These are phyloP conservation scores for Adelphocoris suturalis DNA, from an alignment of 2,888 invertebrate genomes.

Conservation along the genomic window DNA sequence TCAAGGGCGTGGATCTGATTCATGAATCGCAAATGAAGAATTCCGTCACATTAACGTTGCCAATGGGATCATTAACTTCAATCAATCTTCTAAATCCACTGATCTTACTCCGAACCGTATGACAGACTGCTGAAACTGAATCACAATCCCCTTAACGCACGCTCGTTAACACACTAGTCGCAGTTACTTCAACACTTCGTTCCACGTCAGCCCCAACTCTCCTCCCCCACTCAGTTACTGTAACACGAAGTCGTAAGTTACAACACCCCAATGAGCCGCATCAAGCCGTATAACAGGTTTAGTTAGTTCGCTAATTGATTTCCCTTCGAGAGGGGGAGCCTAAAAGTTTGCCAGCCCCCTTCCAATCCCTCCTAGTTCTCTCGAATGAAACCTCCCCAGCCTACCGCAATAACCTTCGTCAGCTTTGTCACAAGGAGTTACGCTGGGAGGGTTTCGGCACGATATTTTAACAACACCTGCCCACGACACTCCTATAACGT, in stretches of 20 bases:
- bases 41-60: no score
- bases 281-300: conserved; percentile 57
- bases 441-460: neutral
- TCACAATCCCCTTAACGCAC: no score
- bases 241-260: conserved; percentile 48
- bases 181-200: no score
- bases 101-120: no score
- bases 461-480: conserved; percentile 31
- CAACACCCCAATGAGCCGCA: conserved; percentile 62
- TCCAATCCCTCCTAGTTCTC: conserved; percentile 4
- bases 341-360: conserved; percentile 58
- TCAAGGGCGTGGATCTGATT: no score
- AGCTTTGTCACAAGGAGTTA: conserved; percentile 51
- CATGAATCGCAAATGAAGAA: no score
- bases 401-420: neutral
- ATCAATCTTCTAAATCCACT: no score
- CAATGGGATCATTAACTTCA: no score
- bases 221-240: neutral
- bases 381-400: neutral
- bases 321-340: neutral
- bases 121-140: no score
- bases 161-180: no score
- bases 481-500: neutral
- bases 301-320: conserved; percentile 66
- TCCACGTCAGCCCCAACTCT: no score